Conservation (phyloP, 2,888 invertebrate species). For the Notocelia uddmanniana region DNA sequence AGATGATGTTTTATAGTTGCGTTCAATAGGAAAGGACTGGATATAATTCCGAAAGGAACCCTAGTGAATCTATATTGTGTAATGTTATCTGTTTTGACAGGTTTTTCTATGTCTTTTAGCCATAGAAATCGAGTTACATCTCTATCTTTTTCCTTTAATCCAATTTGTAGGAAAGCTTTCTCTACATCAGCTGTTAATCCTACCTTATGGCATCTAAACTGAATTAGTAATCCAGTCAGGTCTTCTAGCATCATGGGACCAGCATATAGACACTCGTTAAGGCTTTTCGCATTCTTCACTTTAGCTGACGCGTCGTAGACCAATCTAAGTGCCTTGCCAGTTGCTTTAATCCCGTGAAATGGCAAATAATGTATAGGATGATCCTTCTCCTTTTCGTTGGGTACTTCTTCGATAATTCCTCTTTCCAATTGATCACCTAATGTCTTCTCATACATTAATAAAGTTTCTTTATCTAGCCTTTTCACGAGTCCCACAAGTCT, state of each 20-base stretch:
- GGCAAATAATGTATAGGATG: constrained; percentile 10
- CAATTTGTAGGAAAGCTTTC: constrained; percentile 50
- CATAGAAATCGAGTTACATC: constrained; percentile 41
- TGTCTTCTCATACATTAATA: neutral
- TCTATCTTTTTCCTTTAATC: constrained; percentile 44
- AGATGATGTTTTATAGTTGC: neutral
- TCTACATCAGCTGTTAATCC: constrained; percentile 53
- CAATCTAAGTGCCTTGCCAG: constrained; percentile 41
- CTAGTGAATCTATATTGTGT: constrained; percentile 36
- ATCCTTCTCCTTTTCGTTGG: neutral
- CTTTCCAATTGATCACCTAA: constrained; percentile 5
- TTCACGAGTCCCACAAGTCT: neutral
- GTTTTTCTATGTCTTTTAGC: constrained; percentile 18
- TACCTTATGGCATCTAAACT: constrained; percentile 49
- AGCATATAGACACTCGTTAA: constrained; percentile 51
- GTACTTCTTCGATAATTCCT: constrained; percentile 5
- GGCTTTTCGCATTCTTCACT: constrained; percentile 46
- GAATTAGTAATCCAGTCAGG: constrained; percentile 49
- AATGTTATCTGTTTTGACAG: constrained; percentile 33
- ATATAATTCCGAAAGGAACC: constrained; percentile 46
- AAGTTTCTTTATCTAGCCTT: neutral
- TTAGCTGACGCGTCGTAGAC: constrained; percentile 51
- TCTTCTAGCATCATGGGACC: constrained; percentile 53
- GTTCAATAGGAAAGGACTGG: constrained; percentile 33
- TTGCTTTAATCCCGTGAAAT: neutral